Evolutionary conservation across 2,888 invertebrate genomes (phyloP).

Genomic region (Acrobasis consociella): DNA sequence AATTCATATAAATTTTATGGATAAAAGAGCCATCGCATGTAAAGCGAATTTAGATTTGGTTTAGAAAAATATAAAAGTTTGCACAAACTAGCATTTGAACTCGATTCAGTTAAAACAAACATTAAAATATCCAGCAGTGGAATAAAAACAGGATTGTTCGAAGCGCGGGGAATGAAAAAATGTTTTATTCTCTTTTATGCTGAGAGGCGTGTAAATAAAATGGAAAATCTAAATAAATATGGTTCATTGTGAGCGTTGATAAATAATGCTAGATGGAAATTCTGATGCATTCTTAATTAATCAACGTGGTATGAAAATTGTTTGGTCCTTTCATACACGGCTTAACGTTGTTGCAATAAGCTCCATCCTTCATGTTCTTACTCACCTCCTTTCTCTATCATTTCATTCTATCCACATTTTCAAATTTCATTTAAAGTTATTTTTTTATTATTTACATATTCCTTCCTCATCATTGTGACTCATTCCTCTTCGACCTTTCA

Average conservation of each 20-base stretch:
- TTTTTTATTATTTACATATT: no score
- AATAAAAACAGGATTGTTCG: slow-evolving; percentile 16
- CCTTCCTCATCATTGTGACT: no score
- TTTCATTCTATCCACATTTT: no score
- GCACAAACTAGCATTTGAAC: slow-evolving; percentile 6
- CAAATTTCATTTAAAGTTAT: no score
- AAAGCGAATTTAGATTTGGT: background rate
- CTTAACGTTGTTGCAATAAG: no score
- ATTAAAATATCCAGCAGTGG: slow-evolving; percentile 13
- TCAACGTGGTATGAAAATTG: background rate
- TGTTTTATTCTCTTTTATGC: slow-evolving; percentile 1
- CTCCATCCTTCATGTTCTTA: no score
- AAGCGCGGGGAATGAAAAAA: slow-evolving; percentile 13
- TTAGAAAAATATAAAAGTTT: slow-evolving; percentile 1
- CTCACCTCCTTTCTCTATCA: no score
- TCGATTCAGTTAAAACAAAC: slow-evolving; percentile 16
- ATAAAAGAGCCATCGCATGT: no score
- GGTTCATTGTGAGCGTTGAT: slow-evolving; percentile 6
- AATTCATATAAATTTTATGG: no score
- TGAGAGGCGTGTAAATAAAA: slow-evolving; percentile 16
- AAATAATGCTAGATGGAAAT: background rate
- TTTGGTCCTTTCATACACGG: background rate
- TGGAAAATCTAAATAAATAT: slow-evolving; percentile 16
- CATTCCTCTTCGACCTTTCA: no score
- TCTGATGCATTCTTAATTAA: slow-evolving; percentile 1